Conservation (phyloP, 2,797 vertebrate genomes). For the Premnoplex brunnescens region DNA sequence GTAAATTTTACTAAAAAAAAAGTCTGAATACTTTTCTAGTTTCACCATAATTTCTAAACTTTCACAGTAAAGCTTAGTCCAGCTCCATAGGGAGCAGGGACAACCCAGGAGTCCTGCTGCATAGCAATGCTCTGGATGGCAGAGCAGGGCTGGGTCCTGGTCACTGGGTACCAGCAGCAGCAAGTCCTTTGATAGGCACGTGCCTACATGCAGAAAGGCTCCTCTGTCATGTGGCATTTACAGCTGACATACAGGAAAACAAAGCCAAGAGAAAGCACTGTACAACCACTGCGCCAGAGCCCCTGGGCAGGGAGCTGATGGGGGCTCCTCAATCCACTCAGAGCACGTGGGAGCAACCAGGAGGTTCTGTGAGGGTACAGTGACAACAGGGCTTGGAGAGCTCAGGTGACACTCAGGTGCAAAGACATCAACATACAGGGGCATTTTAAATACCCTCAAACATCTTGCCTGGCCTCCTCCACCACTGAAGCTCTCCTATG, state of each 20-base stretch:
- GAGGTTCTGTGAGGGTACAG: background rate
- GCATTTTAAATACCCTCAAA: background rate
- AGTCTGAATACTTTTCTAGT: background rate
- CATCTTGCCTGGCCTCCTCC: background rate
- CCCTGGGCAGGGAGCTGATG: background rate
- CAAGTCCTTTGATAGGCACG: background rate
- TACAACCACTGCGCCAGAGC: background rate
- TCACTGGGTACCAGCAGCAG: background rate
- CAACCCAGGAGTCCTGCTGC: background rate
- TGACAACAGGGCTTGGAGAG: accelerated
- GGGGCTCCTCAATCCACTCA: background rate
- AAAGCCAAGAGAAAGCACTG: background rate
- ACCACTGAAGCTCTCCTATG: background rate
- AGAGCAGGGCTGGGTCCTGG: background rate
- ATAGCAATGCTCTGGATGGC: accelerated
- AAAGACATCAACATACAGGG: background rate
- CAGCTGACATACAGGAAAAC: background rate
- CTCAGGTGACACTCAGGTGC: background rate
- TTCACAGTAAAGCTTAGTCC: background rate
- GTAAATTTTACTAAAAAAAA: background rate
- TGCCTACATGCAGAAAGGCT: background rate
- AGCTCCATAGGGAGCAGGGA: background rate
- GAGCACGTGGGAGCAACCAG: background rate
- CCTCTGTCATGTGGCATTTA: background rate
- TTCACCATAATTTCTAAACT: background rate